These are phyloP conservation scores for Tachyglossus aculeatus DNA, from an alignment of 2,797 vertebrate genomes.

Conservation along the genomic window DNA sequence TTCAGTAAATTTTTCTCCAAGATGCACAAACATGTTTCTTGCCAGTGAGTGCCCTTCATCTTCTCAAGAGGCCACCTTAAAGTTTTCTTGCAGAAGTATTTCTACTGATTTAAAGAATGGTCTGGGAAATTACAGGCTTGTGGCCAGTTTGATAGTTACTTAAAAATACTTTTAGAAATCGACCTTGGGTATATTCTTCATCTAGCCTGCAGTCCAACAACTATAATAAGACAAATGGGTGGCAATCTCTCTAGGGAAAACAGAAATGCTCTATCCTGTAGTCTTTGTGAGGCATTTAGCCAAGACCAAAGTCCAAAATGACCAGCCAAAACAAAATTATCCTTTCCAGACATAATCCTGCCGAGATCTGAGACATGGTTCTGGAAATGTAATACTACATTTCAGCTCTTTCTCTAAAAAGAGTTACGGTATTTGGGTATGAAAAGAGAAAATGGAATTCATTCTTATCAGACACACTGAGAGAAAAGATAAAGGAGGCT, in stretches of 20 bases:
- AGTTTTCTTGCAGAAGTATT: not conserved
- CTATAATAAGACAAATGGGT: not conserved
- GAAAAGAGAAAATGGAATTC: conserved; percentile 54
- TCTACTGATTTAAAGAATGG: not conserved
- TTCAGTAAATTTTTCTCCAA: not conserved
- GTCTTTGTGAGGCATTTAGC: conserved; percentile 16
- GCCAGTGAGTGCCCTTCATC: not conserved
- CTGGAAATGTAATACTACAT: not conserved
- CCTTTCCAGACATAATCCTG: not conserved
- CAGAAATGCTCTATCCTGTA: conserved; percentile 3
- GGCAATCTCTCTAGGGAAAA: not conserved
- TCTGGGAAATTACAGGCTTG: not conserved
- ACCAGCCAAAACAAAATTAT: not conserved
- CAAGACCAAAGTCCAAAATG: conserved; percentile 32
- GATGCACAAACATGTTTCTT: not conserved
- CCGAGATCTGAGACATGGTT: not conserved
- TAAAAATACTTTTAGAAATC: not conserved
- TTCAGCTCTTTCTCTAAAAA: conserved; percentile 35
- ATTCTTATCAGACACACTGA: conserved; percentile 35
- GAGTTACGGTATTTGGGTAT: conserved; percentile 54
- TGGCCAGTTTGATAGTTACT: not conserved
- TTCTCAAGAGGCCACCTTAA: not conserved
- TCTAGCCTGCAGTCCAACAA: not conserved
- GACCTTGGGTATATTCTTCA: not conserved
- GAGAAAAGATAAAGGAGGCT: conserved; percentile 57